Percentiles rank a stretch among this genome's conserved stretches.
These are phyloP conservation scores for Arnoldichthys spilopterus DNA, from an alignment of 2,797 vertebrate genomes.

Conservation along the genomic window DNA sequence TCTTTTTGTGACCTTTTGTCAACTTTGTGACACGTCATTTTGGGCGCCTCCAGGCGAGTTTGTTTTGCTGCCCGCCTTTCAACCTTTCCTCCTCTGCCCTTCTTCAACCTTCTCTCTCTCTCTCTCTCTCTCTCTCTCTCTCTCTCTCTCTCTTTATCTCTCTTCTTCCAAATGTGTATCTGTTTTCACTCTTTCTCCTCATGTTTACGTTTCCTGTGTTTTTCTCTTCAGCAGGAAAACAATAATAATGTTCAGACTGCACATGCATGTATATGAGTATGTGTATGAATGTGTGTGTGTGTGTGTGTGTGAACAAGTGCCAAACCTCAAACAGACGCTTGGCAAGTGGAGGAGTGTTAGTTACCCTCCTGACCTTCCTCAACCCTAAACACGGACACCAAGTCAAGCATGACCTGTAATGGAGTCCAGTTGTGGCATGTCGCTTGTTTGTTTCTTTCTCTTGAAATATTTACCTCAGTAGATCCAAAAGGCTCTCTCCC, in stretches of 20 bases:
- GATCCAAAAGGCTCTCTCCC: conserved; percentile 27
- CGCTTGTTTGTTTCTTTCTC: conserved; percentile 54
- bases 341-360: conserved; percentile 41
- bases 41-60: conserved; percentile 44
- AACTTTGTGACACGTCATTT: conserved; percentile 49
- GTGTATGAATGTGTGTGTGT: conserved; percentile 15
- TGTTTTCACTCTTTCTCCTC: conserved; percentile 45
- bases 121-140: conserved; percentile 15
- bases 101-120: too few species aligned
- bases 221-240: conserved; percentile 52
- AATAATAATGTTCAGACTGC: conserved; percentile 52
- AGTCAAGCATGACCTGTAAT: conserved; percentile 59
- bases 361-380: conserved; percentile 51
- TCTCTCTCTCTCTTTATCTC: conserved; percentile 16
- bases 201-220: conserved; percentile 54
- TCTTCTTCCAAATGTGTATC: conserved; percentile 23
- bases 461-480: conserved; percentile 55
- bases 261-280: conserved; percentile 32
- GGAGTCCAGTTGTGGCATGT: conserved; percentile 61
- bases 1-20: conserved; percentile 45
- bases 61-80: conserved; percentile 57
- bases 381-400: conserved; percentile 59
- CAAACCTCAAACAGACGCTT: conserved; percentile 55
- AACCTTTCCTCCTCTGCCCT: conserved; percentile 54
- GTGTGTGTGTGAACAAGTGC: conserved; percentile 31